Conservation (phyloP, 2,797 vertebrate species). For the Mormyrops boulengeri region DNA sequence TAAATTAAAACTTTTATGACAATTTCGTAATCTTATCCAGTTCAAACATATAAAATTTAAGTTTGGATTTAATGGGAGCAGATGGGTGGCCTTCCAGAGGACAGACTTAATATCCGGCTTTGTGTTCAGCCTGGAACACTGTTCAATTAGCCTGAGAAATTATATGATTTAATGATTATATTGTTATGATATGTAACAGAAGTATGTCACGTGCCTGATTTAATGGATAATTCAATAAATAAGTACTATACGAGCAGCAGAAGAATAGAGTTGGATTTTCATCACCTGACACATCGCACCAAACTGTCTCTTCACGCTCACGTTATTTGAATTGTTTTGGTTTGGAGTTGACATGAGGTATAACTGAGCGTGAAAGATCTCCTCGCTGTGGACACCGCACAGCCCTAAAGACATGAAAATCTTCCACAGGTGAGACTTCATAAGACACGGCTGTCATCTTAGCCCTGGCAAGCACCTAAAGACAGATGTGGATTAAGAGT, state of each 20-base stretch:
- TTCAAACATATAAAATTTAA: not conserved
- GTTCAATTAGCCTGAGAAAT: not conserved
- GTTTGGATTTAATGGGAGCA: not conserved
- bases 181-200: not conserved
- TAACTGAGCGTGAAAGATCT: not conserved
- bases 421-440: not conserved
- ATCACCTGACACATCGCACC: not conserved
- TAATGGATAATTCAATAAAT: not conserved
- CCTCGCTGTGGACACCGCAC: not conserved
- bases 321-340: not conserved
- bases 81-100: not conserved
- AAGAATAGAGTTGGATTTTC: not conserved
- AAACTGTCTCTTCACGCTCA: not conserved
- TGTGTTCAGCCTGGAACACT: not conserved
- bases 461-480: not conserved
- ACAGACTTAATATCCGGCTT: not conserved
- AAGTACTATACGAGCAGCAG: not conserved
- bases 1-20: not conserved
- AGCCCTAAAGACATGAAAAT: not conserved
- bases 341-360: not conserved
- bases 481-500: not conserved
- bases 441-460: not conserved
- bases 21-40: not conserved
- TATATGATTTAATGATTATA: not conserved
- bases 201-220: not conserved